These are phyloP conservation scores for Petrosia ficiformis DNA, from an alignment of 37 sponge, comb jelly and placozoan species.

Conservation along the genomic window DNA sequence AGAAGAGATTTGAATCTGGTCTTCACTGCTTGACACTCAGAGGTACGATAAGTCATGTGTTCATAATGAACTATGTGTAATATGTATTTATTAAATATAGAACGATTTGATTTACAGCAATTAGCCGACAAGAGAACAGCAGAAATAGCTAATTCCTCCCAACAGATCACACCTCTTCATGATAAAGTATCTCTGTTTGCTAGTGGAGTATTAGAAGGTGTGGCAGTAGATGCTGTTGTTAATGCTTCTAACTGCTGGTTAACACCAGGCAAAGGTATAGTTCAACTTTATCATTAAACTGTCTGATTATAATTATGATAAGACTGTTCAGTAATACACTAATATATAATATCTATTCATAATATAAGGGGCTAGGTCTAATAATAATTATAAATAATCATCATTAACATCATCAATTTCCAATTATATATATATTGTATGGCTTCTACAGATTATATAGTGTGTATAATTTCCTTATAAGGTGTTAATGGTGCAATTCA, in stretches of 20 bases:
- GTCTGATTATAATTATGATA: background rate
- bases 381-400: too few relatives aligned
- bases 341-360: too few relatives aligned
- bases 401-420: too few relatives aligned
- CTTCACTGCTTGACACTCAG: slow-evolving; percentile 15
- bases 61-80: background rate
- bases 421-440: too few relatives aligned
- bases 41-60: background rate
- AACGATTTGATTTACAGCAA: background rate
- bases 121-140: background rate
- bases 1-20: slow-evolving; percentile 27
- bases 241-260: slow-evolving; percentile 57
- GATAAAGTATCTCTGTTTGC: slow-evolving; percentile 39
- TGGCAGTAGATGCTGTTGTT: slow-evolving; percentile 50
- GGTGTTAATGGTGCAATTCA: slow-evolving; percentile 78
- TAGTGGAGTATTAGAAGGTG: slow-evolving; percentile 43
- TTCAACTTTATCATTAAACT: background rate
- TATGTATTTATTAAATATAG: background rate
- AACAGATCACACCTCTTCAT: slow-evolving; percentile 24
- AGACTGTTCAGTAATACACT: too few relatives aligned
- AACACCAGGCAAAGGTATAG: slow-evolving; percentile 51
- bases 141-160: background rate
- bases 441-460: too few relatives aligned
- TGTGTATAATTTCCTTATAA: too few relatives aligned
- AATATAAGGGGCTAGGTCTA: too few relatives aligned